These are phyloP conservation scores for Athripsodes cinereus DNA, from an alignment of 2,888 invertebrate species.

Conservation along the genomic window DNA sequence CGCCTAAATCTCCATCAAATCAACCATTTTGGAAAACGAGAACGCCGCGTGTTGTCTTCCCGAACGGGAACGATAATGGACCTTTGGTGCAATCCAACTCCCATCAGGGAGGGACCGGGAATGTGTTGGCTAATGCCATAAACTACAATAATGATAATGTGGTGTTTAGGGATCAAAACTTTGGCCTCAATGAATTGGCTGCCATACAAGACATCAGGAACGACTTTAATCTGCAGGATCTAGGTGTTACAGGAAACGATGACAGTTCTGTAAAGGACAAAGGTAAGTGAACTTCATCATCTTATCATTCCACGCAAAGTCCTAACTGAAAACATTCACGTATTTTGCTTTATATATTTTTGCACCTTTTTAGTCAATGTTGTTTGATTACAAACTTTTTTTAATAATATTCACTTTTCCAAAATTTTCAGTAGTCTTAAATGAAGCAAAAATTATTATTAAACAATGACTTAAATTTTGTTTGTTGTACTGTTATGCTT, in stretches of 20 bases:
- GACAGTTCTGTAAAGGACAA: conserved; percentile 24
- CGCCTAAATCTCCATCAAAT: conserved; percentile 29
- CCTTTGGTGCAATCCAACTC: conserved; percentile 41
- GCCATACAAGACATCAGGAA: conserved; percentile 46
- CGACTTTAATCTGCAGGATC: conserved; percentile 58
- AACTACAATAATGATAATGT: conserved; percentile 40
- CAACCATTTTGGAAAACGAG: conserved; percentile 40
- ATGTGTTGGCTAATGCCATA: conserved; percentile 31
- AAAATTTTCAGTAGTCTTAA: too few relatives aligned
- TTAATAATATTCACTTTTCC: too few relatives aligned
- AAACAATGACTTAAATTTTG: background rate
- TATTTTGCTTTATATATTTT: conserved; percentile 4
- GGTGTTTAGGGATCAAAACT: conserved; percentile 54
- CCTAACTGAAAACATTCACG: background rate
- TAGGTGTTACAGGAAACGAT: conserved; percentile 40
- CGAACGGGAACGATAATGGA: conserved; percentile 36
- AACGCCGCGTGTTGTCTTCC: conserved; percentile 47
- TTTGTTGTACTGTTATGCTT: background rate
- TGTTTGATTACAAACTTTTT: too few relatives aligned
- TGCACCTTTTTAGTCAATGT: conserved; percentile 1
- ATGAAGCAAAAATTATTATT: background rate
- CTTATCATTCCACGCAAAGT: too few relatives aligned
- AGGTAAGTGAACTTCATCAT: too few relatives aligned
- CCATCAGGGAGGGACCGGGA: conserved; percentile 33
- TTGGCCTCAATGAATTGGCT: conserved; percentile 53